Base-by-base conservation (phyloP, 2,797 vertebrate species). In the Botia almorhae region DNA sequence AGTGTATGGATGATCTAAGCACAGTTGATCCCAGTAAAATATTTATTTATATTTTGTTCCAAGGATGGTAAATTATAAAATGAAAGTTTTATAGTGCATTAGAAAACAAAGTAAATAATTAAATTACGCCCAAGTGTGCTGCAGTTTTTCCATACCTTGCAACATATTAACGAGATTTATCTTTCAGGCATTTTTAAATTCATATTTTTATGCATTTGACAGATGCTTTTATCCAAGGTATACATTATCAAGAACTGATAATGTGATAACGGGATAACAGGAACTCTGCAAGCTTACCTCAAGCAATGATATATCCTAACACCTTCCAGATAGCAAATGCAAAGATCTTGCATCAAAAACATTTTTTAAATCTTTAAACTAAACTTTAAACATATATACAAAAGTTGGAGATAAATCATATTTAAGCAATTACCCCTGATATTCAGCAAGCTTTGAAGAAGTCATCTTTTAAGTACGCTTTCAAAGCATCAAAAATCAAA, bases 1-100 rank as follows among this genome's bases (percentile, higher is more conserved):
- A 78, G 26, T 71, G 60, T 46, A 74, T 12, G 58, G 23, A 69
- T 76, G 58, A 64, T 70, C 12, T 68, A 19, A 72, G 63, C 33
- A 17, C 51, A 16, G 21, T 21, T 60, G 17, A 33, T 67, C 8
- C 17, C 64, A 77, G 60, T 13, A 17, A 79, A 53, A 23, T 4
- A 26, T 55, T 3, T n/a, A 48, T 60, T 60, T 69, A 58, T 43
- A 65, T 55, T 46, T 14, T 13, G 16, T 6, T 64, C 50, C 33
- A 13, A 29, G 33, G 69, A 11, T 1, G 12, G 29, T 43, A 14
- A 4, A 60, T 21, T 60, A 2, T 60, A 51, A 71, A 39, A 43
- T 36, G 11, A 7, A 16, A 6, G 23, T n/a, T 48, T 74, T 61
- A 5, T 53, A 17, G 51, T 53, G 17, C 43, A 53, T n/a, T 53